These are phyloP conservation scores for Drosophila athabasca DNA, from an alignment of 1,140 invertebrate genomes.

Conservation along the genomic window DNA sequence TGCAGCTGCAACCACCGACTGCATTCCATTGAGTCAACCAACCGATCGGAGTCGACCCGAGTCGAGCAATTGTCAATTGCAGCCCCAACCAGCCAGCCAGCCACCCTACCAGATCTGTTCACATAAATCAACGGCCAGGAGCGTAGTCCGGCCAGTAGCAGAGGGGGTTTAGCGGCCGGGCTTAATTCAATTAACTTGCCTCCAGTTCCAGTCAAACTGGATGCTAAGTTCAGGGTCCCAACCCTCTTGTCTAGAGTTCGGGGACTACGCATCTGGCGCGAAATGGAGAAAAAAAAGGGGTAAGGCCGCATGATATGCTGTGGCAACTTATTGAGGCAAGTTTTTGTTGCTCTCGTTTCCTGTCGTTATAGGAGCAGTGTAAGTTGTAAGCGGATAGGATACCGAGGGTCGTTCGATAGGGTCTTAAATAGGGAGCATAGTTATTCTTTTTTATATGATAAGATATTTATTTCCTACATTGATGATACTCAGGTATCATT, in stretches of 20 bases:
- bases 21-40: conserved; percentile 47
- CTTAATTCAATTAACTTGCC: conserved; percentile 8
- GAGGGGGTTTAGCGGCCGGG: too few relatives aligned
- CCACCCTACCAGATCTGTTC: conserved; percentile 49
- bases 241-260: neutral
- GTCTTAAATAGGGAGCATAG: too few relatives aligned
- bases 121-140: conserved; percentile 13
- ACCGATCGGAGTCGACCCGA: conserved; percentile 12
- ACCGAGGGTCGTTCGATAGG: conserved; percentile 13
- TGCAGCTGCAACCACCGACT: conserved; percentile 49
- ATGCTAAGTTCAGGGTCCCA: neutral
- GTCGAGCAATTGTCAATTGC: conserved; percentile 64
- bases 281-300: conserved; percentile 14
- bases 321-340: conserved; percentile 22
- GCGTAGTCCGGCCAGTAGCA: too few relatives aligned
- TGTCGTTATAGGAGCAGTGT: conserved; percentile 42
- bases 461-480: too few relatives aligned
- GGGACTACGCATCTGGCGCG: conserved; percentile 7
- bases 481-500: too few relatives aligned
- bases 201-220: neutral
- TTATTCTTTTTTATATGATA: too few relatives aligned
- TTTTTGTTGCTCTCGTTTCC: conserved; percentile 45
- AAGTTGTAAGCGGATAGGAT: conserved; percentile 29
- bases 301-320: conserved; percentile 4
- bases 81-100: conserved; percentile 4